These are phyloP conservation scores for Perdita meconis DNA, from an alignment of 2,888 invertebrate species.

Conservation along the genomic window DNA sequence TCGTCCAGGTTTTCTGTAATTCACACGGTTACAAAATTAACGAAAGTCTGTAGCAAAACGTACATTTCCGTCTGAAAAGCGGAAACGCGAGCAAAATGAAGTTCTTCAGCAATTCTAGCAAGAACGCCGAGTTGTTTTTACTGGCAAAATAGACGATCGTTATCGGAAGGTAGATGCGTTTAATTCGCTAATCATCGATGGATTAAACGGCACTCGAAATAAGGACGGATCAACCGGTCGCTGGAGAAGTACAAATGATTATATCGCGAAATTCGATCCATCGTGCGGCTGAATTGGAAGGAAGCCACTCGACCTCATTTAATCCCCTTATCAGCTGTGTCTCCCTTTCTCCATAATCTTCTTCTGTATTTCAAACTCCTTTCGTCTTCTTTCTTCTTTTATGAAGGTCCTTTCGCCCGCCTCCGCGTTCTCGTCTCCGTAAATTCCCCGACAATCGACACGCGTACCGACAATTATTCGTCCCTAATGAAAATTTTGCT, in stretches of 20 bases:
- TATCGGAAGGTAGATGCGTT: slow-evolving; percentile 5
- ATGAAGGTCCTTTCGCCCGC: slow-evolving; percentile 7
- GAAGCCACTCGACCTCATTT: slow-evolving; percentile 59
- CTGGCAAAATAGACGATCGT: neutral
- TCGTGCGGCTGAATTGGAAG: slow-evolving; percentile 39
- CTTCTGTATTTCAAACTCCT: slow-evolving; percentile 33
- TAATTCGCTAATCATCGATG: slow-evolving; percentile 13
- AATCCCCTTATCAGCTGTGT: slow-evolving; percentile 59
- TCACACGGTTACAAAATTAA: slow-evolving; percentile 22
- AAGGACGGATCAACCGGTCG: neutral
- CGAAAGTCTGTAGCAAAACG: slow-evolving; percentile 26
- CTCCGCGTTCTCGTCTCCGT: slow-evolving; percentile 9
- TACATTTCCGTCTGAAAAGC: slow-evolving; percentile 6
- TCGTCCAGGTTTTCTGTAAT: slow-evolving; percentile 6
- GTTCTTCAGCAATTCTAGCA: slow-evolving; percentile 5
- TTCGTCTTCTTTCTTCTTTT: slow-evolving; percentile 14
- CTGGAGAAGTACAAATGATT: slow-evolving; percentile 21
- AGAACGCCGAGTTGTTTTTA: slow-evolving; percentile 10
- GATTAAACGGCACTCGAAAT: slow-evolving; percentile 24
- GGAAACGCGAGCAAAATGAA: neutral
- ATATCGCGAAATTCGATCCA: slow-evolving; percentile 53
- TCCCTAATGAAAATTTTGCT: slow-evolving; percentile 19
- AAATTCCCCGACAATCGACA: slow-evolving; percentile 20
- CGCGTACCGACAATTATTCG: slow-evolving; percentile 35
- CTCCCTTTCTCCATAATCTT: slow-evolving; percentile 45